These are phyloP conservation scores for Hycleus phaleratus DNA, from an alignment of 1,140 invertebrate genomes.

Conservation along the genomic window DNA sequence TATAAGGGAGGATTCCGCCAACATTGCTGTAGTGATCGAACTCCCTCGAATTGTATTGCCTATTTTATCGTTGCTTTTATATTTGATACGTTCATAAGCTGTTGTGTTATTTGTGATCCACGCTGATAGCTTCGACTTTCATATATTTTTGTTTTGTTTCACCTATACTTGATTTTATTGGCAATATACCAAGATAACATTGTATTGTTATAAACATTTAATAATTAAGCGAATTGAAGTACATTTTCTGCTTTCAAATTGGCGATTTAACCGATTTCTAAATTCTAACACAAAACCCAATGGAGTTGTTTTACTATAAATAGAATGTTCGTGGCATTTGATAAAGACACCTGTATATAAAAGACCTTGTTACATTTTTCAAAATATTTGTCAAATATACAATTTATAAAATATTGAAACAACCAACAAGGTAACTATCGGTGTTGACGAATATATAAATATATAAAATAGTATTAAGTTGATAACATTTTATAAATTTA, in stretches of 20 bases:
- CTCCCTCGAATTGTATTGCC: constrained; percentile 6
- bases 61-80: constrained; percentile 11
- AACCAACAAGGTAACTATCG: too few species aligned
- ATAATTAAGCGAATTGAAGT: neutral
- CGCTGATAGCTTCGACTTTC: constrained; percentile 1
- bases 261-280: neutral
- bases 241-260: neutral
- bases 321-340: constrained; percentile 8
- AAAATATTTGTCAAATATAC: neutral
- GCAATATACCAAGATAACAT: constrained; percentile 2
- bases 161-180: constrained; percentile 2
- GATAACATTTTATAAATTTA: too few species aligned
- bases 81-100: constrained; percentile 10
- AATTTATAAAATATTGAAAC: too few species aligned
- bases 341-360: constrained; percentile 14
- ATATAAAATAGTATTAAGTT: too few species aligned
- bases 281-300: neutral
- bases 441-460: too few species aligned
- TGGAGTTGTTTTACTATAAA: constrained; percentile 10
- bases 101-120: neutral
- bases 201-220: constrained; percentile 3
- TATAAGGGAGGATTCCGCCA: neutral
- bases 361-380: constrained; percentile 9
- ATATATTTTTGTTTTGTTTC: constrained; percentile 4
- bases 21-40: constrained; percentile 7